Percentiles rank a stretch among this genome's conserved stretches.
Evolutionary conservation across 23 tunicate genomes (phyloP).

Genomic region (Trididemnum clinides): DNA sequence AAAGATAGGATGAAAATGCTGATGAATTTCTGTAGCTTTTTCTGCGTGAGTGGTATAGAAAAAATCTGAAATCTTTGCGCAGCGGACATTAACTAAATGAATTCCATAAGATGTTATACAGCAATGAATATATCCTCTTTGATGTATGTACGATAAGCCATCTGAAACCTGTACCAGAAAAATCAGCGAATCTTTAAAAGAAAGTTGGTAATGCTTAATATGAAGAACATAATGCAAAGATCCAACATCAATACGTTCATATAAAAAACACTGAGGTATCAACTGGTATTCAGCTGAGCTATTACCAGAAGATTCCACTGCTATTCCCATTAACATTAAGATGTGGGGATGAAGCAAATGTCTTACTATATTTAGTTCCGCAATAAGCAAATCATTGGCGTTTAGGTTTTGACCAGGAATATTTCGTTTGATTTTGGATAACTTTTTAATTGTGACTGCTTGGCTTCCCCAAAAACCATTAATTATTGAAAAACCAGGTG

Average conservation of each 20-base stretch:
- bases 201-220: conserved; percentile 14
- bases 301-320: not conserved
- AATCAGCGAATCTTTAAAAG: not conserved
- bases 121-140: conserved; percentile 69
- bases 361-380: conserved; percentile 30
- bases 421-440: not conserved
- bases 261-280: conserved; percentile 55
- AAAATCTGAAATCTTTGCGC: conserved; percentile 77
- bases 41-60: conserved; percentile 45
- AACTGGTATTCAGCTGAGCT: not conserved
- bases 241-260: conserved; percentile 57
- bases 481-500: conserved; percentile 36
- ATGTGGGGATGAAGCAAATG: conserved; percentile 23
- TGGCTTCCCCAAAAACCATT: conserved; percentile 58
- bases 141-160: conserved; percentile 65
- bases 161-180: conserved; percentile 42
- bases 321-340: conserved; percentile 38
- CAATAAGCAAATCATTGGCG: conserved; percentile 42
- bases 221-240: conserved; percentile 58
- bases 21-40: not conserved
- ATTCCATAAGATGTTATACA: conserved; percentile 73
- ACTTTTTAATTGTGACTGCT: conserved; percentile 33
- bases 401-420: not conserved
- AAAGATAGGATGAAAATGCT: conserved; percentile 11
- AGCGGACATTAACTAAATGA: conserved; percentile 12